Conservation (phyloP, 35 echinoderm and acorn worm genomes). For the Lytechinus variegatus region DNA sequence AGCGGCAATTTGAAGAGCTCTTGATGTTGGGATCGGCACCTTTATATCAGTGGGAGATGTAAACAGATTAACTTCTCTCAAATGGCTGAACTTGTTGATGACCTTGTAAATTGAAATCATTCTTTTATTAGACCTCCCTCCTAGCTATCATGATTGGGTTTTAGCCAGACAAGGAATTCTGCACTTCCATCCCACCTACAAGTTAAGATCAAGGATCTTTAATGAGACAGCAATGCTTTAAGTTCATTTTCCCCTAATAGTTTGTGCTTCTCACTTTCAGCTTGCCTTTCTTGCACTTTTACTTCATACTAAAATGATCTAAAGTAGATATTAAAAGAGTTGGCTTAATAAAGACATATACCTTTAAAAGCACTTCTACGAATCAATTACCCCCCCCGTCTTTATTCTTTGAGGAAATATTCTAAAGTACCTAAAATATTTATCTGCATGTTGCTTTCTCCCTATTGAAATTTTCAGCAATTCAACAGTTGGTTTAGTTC, state of each 20-base stretch:
- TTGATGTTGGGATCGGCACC: not conserved
- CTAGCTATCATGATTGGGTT: not conserved
- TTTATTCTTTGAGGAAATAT: too few species aligned
- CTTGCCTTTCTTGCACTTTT: not conserved
- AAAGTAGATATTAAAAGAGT: not conserved
- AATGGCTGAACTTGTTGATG: not conserved
- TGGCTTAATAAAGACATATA: not conserved
- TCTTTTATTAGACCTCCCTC: not conserved
- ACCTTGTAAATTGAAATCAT: not conserved
- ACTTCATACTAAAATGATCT: not conserved
- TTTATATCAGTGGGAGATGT: not conserved
- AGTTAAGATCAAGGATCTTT: not conserved
- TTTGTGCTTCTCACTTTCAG: not conserved
- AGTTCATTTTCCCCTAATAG: not conserved
- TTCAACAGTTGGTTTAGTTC: not conserved
- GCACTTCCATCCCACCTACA: not conserved
- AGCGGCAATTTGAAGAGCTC: constrained; percentile 1
- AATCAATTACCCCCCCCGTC: not conserved
- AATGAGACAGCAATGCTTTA: not conserved
- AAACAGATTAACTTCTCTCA: not conserved
- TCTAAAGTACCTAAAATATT: not conserved
- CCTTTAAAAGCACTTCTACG: not conserved
- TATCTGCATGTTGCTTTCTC: not conserved
- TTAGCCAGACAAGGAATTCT: not conserved
- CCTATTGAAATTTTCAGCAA: not conserved